These are phyloP conservation scores for Grapholita molesta DNA, from an alignment of 1,140 invertebrate genomes.

Conservation along the genomic window DNA sequence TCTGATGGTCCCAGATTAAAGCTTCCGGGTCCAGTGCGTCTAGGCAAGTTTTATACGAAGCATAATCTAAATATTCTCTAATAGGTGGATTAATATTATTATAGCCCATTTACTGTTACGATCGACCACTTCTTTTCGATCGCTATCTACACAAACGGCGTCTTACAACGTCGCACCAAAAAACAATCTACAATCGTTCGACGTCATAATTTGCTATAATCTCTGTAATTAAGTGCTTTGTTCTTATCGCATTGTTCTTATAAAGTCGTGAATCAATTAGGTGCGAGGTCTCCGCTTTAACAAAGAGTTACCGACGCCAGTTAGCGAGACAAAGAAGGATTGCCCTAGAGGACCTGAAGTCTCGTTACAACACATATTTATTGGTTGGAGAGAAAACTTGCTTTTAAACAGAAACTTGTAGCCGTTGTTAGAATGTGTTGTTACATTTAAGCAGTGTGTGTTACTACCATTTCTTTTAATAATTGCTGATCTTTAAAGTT, in stretches of 20 bases:
- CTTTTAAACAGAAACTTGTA: neutral
- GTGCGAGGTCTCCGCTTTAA: neutral
- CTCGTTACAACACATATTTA: neutral
- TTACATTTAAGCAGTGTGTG: no score
- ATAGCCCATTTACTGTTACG: neutral
- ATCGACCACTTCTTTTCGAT: neutral
- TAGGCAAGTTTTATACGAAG: no score
- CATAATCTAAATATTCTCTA: no score
- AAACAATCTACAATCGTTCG: neutral
- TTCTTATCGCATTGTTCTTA: conserved; percentile 9
- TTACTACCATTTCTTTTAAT: no score
- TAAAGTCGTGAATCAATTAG: conserved; percentile 7
- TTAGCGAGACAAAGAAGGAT: neutral
- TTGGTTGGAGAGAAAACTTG: neutral
- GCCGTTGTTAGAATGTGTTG: neutral
- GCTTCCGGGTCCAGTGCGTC: no score
- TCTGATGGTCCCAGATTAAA: no score
- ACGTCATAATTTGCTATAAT: neutral
- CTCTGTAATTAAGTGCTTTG: neutral
- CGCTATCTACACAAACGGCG: neutral
- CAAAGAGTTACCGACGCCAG: neutral
- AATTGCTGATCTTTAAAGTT: no score
- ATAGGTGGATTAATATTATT: no score
- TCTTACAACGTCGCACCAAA: neutral
- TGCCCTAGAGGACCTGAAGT: neutral